Percentiles rank a stretch among this genome's conserved stretches.
phyloP scores from a whole-genome alignment of 2,888 invertebrate species.

The Odiellus spinosus region DNA sequence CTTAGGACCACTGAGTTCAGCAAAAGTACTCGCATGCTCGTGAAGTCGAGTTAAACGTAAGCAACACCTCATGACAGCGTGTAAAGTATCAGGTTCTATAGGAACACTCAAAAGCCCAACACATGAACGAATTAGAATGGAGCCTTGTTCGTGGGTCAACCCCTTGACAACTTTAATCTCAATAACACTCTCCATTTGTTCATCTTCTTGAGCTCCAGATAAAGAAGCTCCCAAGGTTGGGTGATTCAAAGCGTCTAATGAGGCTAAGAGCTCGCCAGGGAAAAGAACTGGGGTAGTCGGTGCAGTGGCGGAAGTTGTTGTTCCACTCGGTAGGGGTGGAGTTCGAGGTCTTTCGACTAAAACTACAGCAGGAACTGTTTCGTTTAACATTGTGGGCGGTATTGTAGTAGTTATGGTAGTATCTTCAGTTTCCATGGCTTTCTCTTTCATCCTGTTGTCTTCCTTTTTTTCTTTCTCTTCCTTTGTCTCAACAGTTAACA shows the following conservation, averaged over 20 bases:
- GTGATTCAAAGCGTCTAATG: neutral
- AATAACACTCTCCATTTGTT: neutral
- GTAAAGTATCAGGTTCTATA: slow-evolving; percentile 56
- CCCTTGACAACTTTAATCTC: slow-evolving; percentile 22
- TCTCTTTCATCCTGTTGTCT: slow-evolving; percentile 14
- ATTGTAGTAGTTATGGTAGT: slow-evolving; percentile 5
- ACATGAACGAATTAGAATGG: slow-evolving; percentile 31
- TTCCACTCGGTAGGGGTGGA: slow-evolving; percentile 9
- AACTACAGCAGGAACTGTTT: slow-evolving; percentile 4
- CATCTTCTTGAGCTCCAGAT: neutral
- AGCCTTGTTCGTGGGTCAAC: slow-evolving; percentile 25
- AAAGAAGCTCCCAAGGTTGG: neutral
- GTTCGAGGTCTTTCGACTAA: slow-evolving; percentile 5
- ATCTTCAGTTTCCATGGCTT: slow-evolving; percentile 7
- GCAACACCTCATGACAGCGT: slow-evolving; percentile 56
- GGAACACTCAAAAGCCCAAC: slow-evolving; percentile 50
- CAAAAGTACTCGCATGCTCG: slow-evolving; percentile 53
- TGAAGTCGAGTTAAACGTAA: slow-evolving; percentile 56
- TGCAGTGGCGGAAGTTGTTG: neutral
- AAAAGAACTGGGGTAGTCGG: neutral
- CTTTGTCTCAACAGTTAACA: slow-evolving; percentile 37
- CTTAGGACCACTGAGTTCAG: slow-evolving; percentile 53
- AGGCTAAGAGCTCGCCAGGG: neutral
- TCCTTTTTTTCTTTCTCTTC: slow-evolving; percentile 22
- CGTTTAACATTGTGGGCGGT: neutral